Evolutionary conservation across 1,140 invertebrate species (phyloP), one percentile per base, ranked within the genome.

Genomic region (Pseudoatta argentina): DNA sequence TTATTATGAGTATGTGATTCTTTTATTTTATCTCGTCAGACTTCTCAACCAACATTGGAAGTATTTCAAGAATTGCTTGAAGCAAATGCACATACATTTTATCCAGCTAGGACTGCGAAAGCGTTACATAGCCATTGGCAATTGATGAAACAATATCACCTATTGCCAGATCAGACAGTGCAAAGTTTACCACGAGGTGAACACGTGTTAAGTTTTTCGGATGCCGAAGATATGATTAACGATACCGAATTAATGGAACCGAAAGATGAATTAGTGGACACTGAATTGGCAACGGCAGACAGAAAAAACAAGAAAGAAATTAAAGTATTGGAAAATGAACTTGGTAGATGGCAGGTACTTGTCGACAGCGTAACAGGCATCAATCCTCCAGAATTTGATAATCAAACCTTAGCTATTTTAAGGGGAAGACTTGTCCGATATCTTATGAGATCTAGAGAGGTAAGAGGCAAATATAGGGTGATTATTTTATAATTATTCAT

Each of bases 391-490:
- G 98, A 98, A 91, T 97, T 98, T 93, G 99, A 99, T 94, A 98
- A 97, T 94, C 98, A 99, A 94, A 99, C 98, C 0, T 96, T 99
- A 63, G 99, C 98, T 0, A 98, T 99, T 69, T 95, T 99, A n/a
- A 96, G 98, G 55, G 99, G 99, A 8, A 96, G 98, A 86, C 96
- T 98, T 87, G 98, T 99, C 8, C 96, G 98, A 57, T 99, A 99
- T 95, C 96, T 99, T 24, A 99, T 99, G 98, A 96, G 98, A 83
- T 99, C 98, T n/a, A 96, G 97, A 94, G 98, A 99, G 96, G 98
- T 98, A 92, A 95, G 95, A 92, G 82, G 4, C 64, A 21, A 51
- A 6, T 1, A 14, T 21, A 12, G 12, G 30, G 24, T 18, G 21
- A 18, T 53, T 34, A 34, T 53, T 48, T 18, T 53, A 30, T 64